Evolutionary conservation across 2,888 invertebrate species (phyloP).

Genomic region (Acanthococcus lagerstroemiae): DNA sequence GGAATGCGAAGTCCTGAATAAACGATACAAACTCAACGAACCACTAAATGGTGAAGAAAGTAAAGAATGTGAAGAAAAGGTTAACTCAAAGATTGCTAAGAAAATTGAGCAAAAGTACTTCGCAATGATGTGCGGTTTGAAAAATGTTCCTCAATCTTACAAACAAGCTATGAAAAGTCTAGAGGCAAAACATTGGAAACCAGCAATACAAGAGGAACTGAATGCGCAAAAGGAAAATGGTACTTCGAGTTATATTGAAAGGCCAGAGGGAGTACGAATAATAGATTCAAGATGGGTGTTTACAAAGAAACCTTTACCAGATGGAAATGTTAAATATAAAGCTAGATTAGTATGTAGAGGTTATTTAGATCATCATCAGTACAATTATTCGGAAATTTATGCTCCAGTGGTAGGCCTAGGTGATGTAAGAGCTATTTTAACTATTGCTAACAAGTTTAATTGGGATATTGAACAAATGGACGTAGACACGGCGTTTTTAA

Average conservation of each 20-base stretch:
- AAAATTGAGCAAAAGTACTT: background rate
- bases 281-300: background rate
- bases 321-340: background rate
- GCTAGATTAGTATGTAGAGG: background rate
- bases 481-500: background rate
- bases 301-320: background rate
- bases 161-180: background rate
- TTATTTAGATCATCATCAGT: background rate
- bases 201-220: background rate
- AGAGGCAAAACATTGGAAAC: background rate
- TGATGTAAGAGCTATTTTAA: background rate
- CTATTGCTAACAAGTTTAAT: background rate
- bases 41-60: too few relatives aligned
- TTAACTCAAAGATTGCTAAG: background rate
- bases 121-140: background rate
- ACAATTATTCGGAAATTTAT: background rate
- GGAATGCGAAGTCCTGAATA: background rate
- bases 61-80: background rate
- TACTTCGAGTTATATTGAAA: background rate
- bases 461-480: too few relatives aligned
- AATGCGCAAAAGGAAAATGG: background rate
- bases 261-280: background rate
- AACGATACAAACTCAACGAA: too few relatives aligned
- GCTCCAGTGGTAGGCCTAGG: background rate
- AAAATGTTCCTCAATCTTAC: background rate